Conservation (phyloP, 2,113 vertebrate genomes). For the Centropus unirufus region DNA sequence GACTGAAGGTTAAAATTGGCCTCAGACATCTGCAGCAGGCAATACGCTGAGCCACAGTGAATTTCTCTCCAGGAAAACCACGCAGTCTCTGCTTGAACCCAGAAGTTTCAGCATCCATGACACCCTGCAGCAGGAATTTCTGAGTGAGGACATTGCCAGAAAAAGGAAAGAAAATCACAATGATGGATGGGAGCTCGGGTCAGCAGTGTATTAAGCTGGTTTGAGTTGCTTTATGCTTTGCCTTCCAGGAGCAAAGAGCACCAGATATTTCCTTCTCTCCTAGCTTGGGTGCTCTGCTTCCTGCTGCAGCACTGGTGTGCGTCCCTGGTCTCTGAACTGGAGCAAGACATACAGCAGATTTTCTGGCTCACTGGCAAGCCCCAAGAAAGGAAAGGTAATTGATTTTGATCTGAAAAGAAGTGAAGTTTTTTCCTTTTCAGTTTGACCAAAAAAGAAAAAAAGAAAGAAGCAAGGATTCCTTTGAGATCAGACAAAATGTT, state of each 20-base stretch:
- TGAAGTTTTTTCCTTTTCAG: neutral
- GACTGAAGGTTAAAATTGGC: neutral
- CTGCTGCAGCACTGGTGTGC: rapidly evolving
- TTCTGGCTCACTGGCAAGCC: neutral
- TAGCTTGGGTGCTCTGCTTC: neutral
- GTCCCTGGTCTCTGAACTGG: rapidly evolving
- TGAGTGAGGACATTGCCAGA: neutral
- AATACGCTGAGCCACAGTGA: neutral
- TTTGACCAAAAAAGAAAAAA: neutral
- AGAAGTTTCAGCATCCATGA: neutral
- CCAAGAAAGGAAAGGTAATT: neutral
- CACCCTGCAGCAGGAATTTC: neutral
- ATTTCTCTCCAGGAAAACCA: neutral
- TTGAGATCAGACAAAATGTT: neutral
- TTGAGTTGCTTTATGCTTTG: neutral
- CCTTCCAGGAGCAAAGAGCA: neutral
- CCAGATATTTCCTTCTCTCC: neutral
- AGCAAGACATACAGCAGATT: neutral
- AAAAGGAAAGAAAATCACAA: neutral
- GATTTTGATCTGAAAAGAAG: neutral
- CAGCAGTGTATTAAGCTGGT: neutral
- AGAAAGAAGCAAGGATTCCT: neutral
- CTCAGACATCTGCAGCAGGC: neutral
- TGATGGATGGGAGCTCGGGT: neutral
- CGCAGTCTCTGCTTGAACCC: neutral